Conservation (phyloP, 2,797 vertebrate genomes). For the Oreonectes daqikongensis region DNA sequence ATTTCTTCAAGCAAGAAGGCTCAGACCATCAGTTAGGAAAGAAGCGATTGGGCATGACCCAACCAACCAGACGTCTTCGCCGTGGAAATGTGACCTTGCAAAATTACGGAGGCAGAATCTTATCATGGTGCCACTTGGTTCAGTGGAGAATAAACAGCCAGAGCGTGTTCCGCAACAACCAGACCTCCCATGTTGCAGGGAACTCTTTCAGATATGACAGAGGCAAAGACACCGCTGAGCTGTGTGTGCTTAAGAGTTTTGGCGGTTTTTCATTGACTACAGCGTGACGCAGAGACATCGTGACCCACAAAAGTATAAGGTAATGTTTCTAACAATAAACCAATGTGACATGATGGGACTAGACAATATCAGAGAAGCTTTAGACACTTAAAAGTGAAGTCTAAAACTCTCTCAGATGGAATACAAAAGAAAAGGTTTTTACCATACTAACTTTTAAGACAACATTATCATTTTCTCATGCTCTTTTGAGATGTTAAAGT, state of each 20-base stretch:
- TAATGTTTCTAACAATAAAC: constrained; percentile 37
- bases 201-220: constrained; percentile 31
- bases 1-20: constrained; percentile 55
- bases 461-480: not conserved
- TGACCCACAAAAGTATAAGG: constrained; percentile 49
- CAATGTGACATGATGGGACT: constrained; percentile 23
- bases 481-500: no score
- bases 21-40: constrained; percentile 52
- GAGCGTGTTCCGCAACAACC: constrained; percentile 42
- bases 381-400: constrained; percentile 18
- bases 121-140: constrained; percentile 51
- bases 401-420: constrained; percentile 15
- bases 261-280: not conserved
- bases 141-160: constrained; percentile 49
- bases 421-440: not conserved
- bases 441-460: not conserved
- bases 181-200: not conserved
- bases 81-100: constrained; percentile 53
- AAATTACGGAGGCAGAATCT: constrained; percentile 43
- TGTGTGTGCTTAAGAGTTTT: constrained; percentile 26
- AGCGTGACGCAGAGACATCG: constrained; percentile 10
- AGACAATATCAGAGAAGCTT: constrained; percentile 36
- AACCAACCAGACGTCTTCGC: constrained; percentile 47
- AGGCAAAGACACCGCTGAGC: constrained; percentile 35
- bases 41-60: constrained; percentile 52